These are phyloP conservation scores for Mamestra brassicae DNA, from an alignment of 2,888 invertebrate genomes.

Conservation along the genomic window DNA sequence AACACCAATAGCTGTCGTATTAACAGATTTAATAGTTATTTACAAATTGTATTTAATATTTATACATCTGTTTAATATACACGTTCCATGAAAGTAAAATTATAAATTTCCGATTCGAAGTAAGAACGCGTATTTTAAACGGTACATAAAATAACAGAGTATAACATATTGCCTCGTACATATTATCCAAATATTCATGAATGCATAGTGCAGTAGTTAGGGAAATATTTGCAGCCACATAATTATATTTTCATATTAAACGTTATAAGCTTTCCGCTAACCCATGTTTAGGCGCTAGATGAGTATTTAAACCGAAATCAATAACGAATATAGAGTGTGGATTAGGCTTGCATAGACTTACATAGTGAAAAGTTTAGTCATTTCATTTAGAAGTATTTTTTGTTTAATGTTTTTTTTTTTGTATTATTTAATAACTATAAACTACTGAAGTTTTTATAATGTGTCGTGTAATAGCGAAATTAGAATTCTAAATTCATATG, in stretches of 20 bases:
- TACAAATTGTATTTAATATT: constrained; percentile 47
- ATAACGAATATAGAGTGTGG: constrained; percentile 4
- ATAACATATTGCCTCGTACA: constrained; percentile 25
- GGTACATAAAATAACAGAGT: constrained; percentile 14
- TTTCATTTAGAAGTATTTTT: constrained; percentile 62
- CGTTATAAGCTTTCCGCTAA: constrained; percentile 51
- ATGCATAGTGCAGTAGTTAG: constrained; percentile 32
- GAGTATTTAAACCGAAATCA: constrained; percentile 16
- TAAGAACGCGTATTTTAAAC: constrained; percentile 34
- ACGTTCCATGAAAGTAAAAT: constrained; percentile 9
- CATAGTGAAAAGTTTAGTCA: constrained; percentile 59
- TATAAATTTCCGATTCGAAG: neutral
- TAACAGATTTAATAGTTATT: constrained; percentile 52
- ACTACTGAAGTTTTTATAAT: constrained; percentile 32
- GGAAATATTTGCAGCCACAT: constrained; percentile 34
- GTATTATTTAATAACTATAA: constrained; percentile 32
- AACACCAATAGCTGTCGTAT: constrained; percentile 48
- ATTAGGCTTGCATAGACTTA: constrained; percentile 37
- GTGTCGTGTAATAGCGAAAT: constrained; percentile 36
- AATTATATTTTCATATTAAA: constrained; percentile 48
- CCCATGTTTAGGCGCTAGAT: constrained; percentile 42
- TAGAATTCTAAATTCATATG: constrained; percentile 24
- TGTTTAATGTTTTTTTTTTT: constrained; percentile 41
- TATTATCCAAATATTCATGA: constrained; percentile 50
- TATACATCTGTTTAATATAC: constrained; percentile 27